Base-by-base conservation (phyloP, 2,888 invertebrate genomes). In the Cataglyphis altisquamis region DNA sequence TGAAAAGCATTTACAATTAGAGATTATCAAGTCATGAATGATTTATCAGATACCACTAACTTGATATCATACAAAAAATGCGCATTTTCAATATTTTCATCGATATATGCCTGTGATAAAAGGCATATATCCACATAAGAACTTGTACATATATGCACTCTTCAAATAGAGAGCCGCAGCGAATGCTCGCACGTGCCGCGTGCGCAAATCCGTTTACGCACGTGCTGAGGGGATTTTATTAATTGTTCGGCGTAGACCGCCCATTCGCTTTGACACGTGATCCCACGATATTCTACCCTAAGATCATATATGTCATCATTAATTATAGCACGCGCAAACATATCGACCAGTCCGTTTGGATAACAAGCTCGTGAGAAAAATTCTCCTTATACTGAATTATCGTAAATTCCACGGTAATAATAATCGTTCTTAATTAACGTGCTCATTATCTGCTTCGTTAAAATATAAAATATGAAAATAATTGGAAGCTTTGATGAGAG, bases 151-250 rank as follows among this genome's bases (percentile, higher is more conserved):
- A 39, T 48, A 25, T 66, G 57, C 70, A 36, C 60, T 70, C 60
- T 70, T 21, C 45, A 18, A 57, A 6, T n/a, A 21, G 9, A 57
- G 68, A 57, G 68, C 25, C 29, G 15, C 29, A 36, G 82, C 83
- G 78, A 88, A 78, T 82, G 87, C 84, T 87, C 82, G 92, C 92
- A 92, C 92, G 91, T 91, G 92, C 73, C 89, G 60, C 67, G 72
- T 66, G 67, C 77, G 68, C 77, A 66, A 32, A 84, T 87, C 72
- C 84, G 75, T 87, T 86, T 67, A 84, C 84, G 86, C 93, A 93
- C 92, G 92, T 93, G 92, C 91, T 86, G 87, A 63, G 86, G 64
- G 82, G 83, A 88, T 89, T 92, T 88, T 90, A 90, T 93, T 92
- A 92, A 92, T 92, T 92, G 90, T 90, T 74, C 84, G 86, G 81